Evolutionary conservation across 2,888 invertebrate species (phyloP), one percentile per base, ranked within the genome.

Genomic region (Limnephilus lunatus): DNA sequence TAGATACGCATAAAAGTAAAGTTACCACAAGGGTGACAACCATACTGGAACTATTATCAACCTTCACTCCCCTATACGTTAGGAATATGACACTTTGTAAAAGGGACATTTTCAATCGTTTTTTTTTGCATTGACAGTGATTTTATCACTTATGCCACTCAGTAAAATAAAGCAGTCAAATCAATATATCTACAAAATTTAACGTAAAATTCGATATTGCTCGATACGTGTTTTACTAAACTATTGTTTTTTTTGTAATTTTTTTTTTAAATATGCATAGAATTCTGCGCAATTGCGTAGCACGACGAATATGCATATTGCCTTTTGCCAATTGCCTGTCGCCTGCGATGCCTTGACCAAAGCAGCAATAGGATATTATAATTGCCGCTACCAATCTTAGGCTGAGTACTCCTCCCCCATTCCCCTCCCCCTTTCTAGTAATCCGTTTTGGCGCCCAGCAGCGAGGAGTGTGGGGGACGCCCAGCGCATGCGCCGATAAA

Each of bases 401-500:
- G 86, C 86, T 44, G 25, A 25, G 86, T 30, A 68, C n/a, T 25
- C 48, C 48, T 15, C 19, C 44, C 48, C 85, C n/a, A n/a, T 25
- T 25, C 85, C 39, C 44, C 44, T 39, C 39, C 39, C 85, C n/a
- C 44, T n/a, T 39, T n/a, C n/a, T 25, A 85, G n/a, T n/a, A 85
- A 68, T 39, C 85, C 85, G 35, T 32, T 32, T 25, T 85, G 85
- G 85, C 85, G 35, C 85, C 39, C 85, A 89, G 90, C 93, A 80
- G 25, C 91, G 90, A 90, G 81, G 81, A 14, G 86, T 86, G 68
- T 68, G 44, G 86, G 90, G 68, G 25, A n/a, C 48, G 30, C 35
- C 35, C 83, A 81, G 87, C 92, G 92, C 93, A 89, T 93, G 94
- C 93, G 91, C 91, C 90, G 92, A 91, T 93, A 92, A 93, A 93